A percentile compares a stretch with the other conserved stretches of the same genome.
phyloP scores from a whole-genome alignment of 2,113 vertebrate genomes.

The Physeter macrocephalus region DNA sequence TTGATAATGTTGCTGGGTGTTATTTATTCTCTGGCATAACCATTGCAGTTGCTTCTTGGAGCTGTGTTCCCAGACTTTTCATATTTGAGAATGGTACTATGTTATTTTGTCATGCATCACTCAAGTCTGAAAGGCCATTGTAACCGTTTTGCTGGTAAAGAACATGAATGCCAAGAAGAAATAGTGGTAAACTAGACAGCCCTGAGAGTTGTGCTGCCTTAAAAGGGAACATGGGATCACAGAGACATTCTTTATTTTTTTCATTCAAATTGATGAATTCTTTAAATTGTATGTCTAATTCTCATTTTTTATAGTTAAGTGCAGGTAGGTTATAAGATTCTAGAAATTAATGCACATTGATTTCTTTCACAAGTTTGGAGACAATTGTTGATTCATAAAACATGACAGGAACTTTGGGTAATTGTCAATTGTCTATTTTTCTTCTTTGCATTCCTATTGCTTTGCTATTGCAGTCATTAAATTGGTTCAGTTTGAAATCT shows the following conservation, averaged over 20 bases:
- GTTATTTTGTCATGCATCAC: neutral
- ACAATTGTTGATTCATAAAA: slow-evolving; percentile 76
- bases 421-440: slow-evolving; percentile 51
- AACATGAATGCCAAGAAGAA: neutral
- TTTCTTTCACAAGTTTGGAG: slow-evolving; percentile 75
- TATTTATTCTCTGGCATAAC: neutral
- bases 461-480: slow-evolving; percentile 64
- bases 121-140: slow-evolving; percentile 16
- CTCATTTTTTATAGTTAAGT: slow-evolving; percentile 69
- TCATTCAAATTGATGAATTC: slow-evolving; percentile 71
- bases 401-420: slow-evolving; percentile 61
- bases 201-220: neutral
- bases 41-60: neutral
- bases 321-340: slow-evolving; percentile 72
- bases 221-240: neutral
- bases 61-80: neutral
- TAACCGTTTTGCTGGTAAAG: neutral
- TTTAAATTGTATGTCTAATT: slow-evolving; percentile 70
- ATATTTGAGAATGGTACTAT: neutral
- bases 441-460: slow-evolving; percentile 45
- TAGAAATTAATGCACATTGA: slow-evolving; percentile 73
- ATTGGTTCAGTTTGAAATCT: slow-evolving; percentile 74
- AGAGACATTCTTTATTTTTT: slow-evolving; percentile 53
- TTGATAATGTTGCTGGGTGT: neutral
- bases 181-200: neutral